A percentile compares a stretch with the other conserved stretches of the same genome.
Conservation (phyloP, 2,888 invertebrate genomes). For the Rhodophaea formosa region DNA sequence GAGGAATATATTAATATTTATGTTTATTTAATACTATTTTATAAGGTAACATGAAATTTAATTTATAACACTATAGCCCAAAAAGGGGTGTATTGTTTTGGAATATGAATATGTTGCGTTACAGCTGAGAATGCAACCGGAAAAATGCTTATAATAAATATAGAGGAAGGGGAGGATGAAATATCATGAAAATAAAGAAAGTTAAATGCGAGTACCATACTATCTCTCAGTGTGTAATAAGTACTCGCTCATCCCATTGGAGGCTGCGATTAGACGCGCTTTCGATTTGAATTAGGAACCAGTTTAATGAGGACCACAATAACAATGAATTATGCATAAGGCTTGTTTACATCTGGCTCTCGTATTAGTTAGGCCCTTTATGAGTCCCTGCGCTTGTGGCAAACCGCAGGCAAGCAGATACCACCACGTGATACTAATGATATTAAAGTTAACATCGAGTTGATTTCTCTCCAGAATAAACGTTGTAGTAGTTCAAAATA, state of each 20-base stretch:
- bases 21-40: no score
- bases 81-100: no score
- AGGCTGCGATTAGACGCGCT: conserved; percentile 52
- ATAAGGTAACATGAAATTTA: no score
- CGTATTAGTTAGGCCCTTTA: conserved; percentile 37
- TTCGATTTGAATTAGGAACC: conserved; percentile 50
- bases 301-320: conserved; percentile 43
- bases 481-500: background rate
- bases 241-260: conserved; percentile 25
- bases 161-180: no score
- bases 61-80: no score
- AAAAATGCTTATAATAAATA: no score
- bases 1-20: no score
- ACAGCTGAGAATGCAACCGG: no score
- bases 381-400: conserved; percentile 14
- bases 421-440: conserved; percentile 27
- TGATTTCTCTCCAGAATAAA: background rate
- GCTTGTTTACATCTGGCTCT: conserved; percentile 43
- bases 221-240: conserved; percentile 24
- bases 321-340: conserved; percentile 54
- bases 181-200: no score
- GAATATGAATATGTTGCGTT: no score
- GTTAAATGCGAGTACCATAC: background rate
- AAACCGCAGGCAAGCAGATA: conserved; percentile 20
- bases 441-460: no score